phyloP scores from a whole-genome alignment of 2,113 vertebrate species.

The Diphyllodes magnificus region DNA sequence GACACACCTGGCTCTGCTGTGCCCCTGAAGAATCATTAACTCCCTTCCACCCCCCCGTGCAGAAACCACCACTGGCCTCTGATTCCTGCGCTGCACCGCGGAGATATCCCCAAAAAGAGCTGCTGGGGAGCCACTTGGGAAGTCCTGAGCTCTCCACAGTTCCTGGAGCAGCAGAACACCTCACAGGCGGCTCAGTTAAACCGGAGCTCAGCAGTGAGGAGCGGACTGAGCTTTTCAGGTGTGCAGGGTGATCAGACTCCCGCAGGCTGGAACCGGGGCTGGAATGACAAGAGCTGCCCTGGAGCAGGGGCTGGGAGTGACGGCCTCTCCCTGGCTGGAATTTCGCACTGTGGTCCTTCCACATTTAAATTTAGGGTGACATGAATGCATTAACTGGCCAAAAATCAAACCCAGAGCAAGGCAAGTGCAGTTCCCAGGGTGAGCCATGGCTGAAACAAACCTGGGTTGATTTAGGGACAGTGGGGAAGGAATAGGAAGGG shows the following conservation, averaged over 20 bases:
- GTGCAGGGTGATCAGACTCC: background rate
- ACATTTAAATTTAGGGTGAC: background rate
- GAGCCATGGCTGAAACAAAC: background rate
- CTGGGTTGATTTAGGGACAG: background rate
- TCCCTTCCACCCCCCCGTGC: background rate
- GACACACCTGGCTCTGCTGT: conserved; percentile 61
- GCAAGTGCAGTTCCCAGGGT: background rate
- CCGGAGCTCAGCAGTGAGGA: background rate
- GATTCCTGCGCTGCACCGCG: background rate
- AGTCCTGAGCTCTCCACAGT: background rate
- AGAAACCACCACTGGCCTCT: background rate
- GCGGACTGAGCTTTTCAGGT: background rate
- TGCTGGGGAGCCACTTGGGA: background rate
- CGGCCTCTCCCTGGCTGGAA: background rate
- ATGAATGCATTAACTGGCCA: background rate
- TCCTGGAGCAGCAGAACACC: background rate
- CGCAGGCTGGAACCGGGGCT: background rate
- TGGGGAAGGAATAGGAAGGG: background rate
- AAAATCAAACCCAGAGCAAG: background rate
- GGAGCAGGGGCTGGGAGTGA: background rate
- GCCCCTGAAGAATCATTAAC: conserved; percentile 23
- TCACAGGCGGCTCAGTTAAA: background rate
- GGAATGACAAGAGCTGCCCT: background rate
- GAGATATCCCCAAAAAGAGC: background rate
- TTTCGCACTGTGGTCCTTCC: background rate